phyloP scores from a whole-genome alignment of 2,797 vertebrate species.

The Aselliscus stoliczkanus region DNA sequence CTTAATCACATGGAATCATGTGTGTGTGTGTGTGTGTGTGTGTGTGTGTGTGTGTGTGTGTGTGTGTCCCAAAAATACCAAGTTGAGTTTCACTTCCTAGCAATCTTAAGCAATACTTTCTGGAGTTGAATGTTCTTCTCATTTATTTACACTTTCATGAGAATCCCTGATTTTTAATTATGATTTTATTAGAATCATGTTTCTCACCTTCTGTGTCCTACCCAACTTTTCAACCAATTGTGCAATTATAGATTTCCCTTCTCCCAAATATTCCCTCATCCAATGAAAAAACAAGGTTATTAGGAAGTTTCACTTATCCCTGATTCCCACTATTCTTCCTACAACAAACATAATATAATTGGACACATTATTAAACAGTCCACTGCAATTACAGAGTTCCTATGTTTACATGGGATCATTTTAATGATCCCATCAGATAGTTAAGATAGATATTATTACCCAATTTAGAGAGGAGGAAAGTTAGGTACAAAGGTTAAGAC shows the following conservation, averaged over 20 bases:
- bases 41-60: neutral
- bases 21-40: neutral
- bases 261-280: neutral
- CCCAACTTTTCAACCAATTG: neutral
- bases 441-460: neutral
- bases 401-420: neutral
- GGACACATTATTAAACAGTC: neutral
- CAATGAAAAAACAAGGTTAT: neutral
- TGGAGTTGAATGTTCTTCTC: constrained; percentile 62
- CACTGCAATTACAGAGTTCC: neutral
- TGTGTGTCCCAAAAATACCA: constrained; percentile 57
- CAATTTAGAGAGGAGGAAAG: neutral
- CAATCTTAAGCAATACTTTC: constrained; percentile 69
- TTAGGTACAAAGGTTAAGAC: neutral
- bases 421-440: neutral
- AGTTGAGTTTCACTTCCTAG: constrained; percentile 71
- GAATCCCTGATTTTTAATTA: constrained; percentile 8
- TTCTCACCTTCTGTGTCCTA: neutral
- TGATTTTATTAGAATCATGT: constrained; percentile 1
- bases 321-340: neutral
- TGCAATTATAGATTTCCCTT: neutral
- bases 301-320: neutral
- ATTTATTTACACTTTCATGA: constrained; percentile 57
- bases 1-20: constrained; percentile 51
- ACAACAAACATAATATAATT: neutral